Evolutionary conservation across 2,888 invertebrate species (phyloP).

Genomic region (Drosophila lacicola): DNA sequence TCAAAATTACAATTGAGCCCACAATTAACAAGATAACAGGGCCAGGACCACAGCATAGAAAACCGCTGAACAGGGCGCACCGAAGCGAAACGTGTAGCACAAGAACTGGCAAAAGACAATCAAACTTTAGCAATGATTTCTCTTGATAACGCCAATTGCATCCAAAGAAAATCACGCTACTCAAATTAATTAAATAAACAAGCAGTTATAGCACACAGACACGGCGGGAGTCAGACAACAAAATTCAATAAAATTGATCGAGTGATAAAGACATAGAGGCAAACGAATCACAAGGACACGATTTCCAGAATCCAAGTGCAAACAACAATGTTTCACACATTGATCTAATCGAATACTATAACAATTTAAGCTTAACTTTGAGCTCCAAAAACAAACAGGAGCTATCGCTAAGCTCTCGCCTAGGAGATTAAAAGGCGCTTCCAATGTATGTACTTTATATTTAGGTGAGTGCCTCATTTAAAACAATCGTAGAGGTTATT

Average conservation of each 20-base stretch:
- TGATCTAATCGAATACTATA: too few species aligned
- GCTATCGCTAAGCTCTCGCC: too few species aligned
- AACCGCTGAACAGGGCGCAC: constrained; percentile 1
- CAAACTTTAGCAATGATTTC: constrained; percentile 69
- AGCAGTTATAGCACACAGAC: constrained; percentile 15
- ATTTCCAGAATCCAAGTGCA: not conserved
- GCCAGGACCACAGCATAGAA: constrained; percentile 12
- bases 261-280: constrained; percentile 8
- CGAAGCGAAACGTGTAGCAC: not conserved
- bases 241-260: not conserved
- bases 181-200: constrained; percentile 66
- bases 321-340: not conserved
- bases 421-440: too few species aligned
- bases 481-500: too few species aligned
- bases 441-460: too few species aligned
- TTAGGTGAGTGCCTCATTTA: too few species aligned
- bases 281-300: not conserved
- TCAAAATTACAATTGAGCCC: constrained; percentile 69
- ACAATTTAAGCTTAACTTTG: too few species aligned
- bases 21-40: constrained; percentile 74
- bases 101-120: constrained; percentile 68
- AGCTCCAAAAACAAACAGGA: too few species aligned
- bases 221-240: constrained; percentile 2
- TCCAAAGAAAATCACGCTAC: constrained; percentile 57
- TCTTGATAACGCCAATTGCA: constrained; percentile 51